Base-by-base conservation (phyloP, 2,888 invertebrate genomes). In the Torymus texanus region DNA sequence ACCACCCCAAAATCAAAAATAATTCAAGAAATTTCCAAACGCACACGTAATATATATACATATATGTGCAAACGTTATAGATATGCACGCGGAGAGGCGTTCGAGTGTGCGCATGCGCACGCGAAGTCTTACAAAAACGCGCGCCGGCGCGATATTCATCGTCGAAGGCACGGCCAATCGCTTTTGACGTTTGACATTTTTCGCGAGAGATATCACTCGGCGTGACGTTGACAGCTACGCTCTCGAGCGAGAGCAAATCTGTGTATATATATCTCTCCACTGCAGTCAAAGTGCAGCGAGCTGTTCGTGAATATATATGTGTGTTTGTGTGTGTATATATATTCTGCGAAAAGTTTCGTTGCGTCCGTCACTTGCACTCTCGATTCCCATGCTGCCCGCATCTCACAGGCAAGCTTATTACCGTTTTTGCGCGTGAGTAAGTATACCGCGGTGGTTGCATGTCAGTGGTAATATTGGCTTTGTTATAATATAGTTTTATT, bases 301-400 rank as follows among this genome's bases (percentile, higher is more conserved):
- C 18, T 11, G 16, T 16, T 59, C 8, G 59, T 59, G 18, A 8
- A 59, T 59, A 18, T 18, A 11, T 16, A 18, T 58, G 18, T 58
- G n/a, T 58, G 4, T 8, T 4, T 58, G n/a, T 58, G 58, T 59
- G 18, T 59, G 18, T 16, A 16, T n/a, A 16, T 59, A 50, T 5
- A 16, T 16, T 65, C 68, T 56, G 70, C 58, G 65, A 70, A 71
- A 41, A 66, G 24, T 71, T 65, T 51, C 8, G 41, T 8, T 50
- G 51, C 61, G 21, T 73, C 68, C 68, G 68, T 74, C 79, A 75
- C 79, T 75, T 71, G 75, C 70, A 75, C 79, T 79, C 71, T 79
- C 75, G 68, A 74, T 78, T 78, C 73, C 63, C 71, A 66, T 59
- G 50, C 53, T 61, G 61, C 24, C 59, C n/a, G 13, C 16, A 11